A percentile compares a stretch with the other conserved stretches of the same genome.
phyloP scores from a whole-genome alignment of 2,797 vertebrate genomes.

The Hypotaenidia philippensis region DNA sequence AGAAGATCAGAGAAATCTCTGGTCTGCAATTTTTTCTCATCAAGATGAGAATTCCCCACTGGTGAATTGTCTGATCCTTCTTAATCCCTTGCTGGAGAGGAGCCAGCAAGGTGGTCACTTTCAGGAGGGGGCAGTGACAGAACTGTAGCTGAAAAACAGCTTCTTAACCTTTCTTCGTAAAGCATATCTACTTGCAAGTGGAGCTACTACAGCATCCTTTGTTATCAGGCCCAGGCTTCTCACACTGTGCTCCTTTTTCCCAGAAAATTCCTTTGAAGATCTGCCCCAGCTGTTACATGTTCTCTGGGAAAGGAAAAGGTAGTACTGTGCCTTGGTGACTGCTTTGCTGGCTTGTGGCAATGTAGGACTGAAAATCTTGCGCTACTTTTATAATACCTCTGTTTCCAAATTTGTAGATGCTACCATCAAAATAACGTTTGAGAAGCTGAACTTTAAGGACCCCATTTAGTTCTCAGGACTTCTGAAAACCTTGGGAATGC shows the following conservation, averaged over 20 bases:
- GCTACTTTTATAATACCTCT: background rate
- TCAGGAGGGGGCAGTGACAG: background rate
- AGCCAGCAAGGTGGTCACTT: conserved; percentile 8
- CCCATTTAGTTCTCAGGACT: background rate
- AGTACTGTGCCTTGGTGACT: background rate
- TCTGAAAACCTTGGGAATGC: background rate
- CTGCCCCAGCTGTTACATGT: background rate
- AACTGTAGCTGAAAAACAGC: conserved; percentile 12
- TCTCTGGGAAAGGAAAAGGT: background rate
- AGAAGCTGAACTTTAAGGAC: background rate
- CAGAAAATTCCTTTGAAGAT: background rate
- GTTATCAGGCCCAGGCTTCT: background rate
- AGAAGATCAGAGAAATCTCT: background rate
- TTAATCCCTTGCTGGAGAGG: background rate
- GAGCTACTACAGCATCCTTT: background rate
- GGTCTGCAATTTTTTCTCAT: background rate
- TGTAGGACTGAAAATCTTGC: background rate
- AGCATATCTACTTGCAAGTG: background rate
- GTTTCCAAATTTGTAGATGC: background rate
- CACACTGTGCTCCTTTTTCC: background rate
- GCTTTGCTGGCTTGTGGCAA: background rate
- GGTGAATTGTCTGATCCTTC: background rate
- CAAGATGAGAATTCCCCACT: background rate
- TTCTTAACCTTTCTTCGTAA: conserved; percentile 24
- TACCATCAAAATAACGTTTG: background rate